Base-by-base conservation (phyloP, 2,797 vertebrate species). In the Ptychobarbus kaznakovi region DNA sequence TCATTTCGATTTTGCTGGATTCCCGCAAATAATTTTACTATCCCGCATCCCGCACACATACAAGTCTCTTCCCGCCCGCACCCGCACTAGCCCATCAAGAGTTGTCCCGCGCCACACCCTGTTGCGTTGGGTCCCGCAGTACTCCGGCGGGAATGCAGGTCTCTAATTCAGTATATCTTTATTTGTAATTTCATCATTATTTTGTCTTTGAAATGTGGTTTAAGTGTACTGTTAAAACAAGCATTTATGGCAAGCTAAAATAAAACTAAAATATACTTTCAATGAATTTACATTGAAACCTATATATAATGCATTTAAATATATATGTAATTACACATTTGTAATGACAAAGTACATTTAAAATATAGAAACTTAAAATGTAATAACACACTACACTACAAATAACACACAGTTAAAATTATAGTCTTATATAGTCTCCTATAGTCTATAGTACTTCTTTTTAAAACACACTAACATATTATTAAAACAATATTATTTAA, bases 251-350 rank as follows among this genome's bases (percentile, higher is more conserved):
- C 42, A 35, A 75, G 35, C 16, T 35, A 35, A 75, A 12, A 20
- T 11, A 51, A 35, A 75, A 53, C 16, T 35, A 35, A 75, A 12
- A 20, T 11, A 51, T 20, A 35, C 4, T 35, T 32, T 2, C 2
- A 32, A 8, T 1, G 3, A 20, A 51, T 35, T 49, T 35, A 1
- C 18, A 51, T 53, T 35, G 1, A 38, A 76, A 38, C 28, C 12
- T 12, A 3, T 25, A 44, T 73, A 12, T 76, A 12, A n/a, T 40
- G 1, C 2, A n/a, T n/a, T n/a, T 40, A 40, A 76, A 56, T 56
- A 75, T 38, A 38, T 76, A n/a, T 40, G 12, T 56, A 25, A n/a
- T 77, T 77, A 9, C 74, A 76, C 32, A 56, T 76, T 56, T 75
- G 11, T 35, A 13, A 53, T 6, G 16, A 51, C 20, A 3, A 35